Percentiles rank a stretch among this genome's conserved stretches.
Conservation (phyloP, 2,797 vertebrate species). For the Myotis vivesi region DNA sequence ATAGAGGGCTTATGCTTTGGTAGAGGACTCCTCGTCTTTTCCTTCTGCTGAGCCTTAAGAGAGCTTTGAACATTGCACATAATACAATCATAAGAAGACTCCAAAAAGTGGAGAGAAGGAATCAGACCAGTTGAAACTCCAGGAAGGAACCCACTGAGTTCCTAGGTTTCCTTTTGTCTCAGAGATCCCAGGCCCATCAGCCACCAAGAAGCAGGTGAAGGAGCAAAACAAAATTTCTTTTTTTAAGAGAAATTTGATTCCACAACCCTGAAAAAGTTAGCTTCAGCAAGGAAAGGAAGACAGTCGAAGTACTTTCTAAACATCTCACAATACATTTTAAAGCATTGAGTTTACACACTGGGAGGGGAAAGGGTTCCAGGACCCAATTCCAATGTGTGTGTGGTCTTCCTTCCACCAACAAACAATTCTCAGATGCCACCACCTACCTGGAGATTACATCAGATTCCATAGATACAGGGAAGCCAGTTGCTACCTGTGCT, state of each 20-base stretch:
- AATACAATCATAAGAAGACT: background rate
- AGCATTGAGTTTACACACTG: background rate
- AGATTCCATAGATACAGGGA: background rate
- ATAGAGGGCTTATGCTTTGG: background rate
- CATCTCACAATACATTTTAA: background rate
- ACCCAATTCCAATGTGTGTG: background rate
- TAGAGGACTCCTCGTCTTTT: background rate
- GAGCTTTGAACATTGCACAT: background rate
- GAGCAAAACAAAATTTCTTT: background rate
- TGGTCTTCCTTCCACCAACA: background rate
- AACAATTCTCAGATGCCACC: background rate
- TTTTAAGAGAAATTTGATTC: background rate
- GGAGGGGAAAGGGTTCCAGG: background rate
- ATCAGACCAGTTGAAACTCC: background rate
- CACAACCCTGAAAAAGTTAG: background rate
- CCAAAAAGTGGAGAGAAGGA: background rate
- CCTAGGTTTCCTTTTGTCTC: background rate
- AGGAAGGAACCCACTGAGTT: background rate
- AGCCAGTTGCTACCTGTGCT: background rate
- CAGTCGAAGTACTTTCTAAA: background rate
- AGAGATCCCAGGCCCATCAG: background rate
- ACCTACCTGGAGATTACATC: background rate
- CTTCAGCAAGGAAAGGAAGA: background rate
- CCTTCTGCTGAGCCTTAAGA: background rate
- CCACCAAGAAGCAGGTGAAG: background rate